phyloP scores from a whole-genome alignment of 2,888 invertebrate species.

The Melipona beecheii region DNA sequence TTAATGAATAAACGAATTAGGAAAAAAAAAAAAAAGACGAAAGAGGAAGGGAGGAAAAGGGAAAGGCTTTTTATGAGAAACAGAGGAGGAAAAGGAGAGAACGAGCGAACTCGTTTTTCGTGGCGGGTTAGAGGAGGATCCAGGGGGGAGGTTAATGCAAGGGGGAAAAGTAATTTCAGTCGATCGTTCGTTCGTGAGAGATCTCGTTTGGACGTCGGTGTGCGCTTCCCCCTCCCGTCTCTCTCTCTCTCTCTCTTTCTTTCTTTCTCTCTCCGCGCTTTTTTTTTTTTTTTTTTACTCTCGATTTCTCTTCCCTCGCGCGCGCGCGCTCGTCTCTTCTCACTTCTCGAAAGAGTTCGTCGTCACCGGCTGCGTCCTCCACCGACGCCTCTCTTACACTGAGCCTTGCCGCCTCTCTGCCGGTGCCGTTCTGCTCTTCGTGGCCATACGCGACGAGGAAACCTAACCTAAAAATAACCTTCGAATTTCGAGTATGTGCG shows the following conservation, averaged over 20 bases:
- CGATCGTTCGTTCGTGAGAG: slow-evolving; percentile 78
- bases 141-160: slow-evolving; percentile 8
- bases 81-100: background rate
- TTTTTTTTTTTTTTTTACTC: slow-evolving; percentile 25
- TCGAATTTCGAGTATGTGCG: slow-evolving; percentile 77
- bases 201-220: slow-evolving; percentile 73
- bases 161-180: slow-evolving; percentile 68
- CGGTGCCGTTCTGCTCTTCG: slow-evolving; percentile 72
- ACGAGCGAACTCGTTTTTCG: slow-evolving; percentile 30
- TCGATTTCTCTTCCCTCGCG: slow-evolving; percentile 41
- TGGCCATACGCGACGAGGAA: slow-evolving; percentile 73
- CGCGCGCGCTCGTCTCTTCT: slow-evolving; percentile 53
- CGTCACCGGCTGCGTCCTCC: slow-evolving; percentile 78
- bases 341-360: slow-evolving; percentile 61
- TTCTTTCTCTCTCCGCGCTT: slow-evolving; percentile 12
- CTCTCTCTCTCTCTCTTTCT: slow-evolving; percentile 7
- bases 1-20: slow-evolving; percentile 6
- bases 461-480: slow-evolving; percentile 78
- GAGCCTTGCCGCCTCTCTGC: slow-evolving; percentile 46
- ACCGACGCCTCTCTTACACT: slow-evolving; percentile 82
- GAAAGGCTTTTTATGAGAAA: background rate
- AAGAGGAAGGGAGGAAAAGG: background rate
- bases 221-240: slow-evolving; percentile 52
- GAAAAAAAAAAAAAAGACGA: background rate
- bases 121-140: background rate